Evolutionary conservation across 2,797 vertebrate species (phyloP).

Genomic region (Hyperoplus lanceolatus): DNA sequence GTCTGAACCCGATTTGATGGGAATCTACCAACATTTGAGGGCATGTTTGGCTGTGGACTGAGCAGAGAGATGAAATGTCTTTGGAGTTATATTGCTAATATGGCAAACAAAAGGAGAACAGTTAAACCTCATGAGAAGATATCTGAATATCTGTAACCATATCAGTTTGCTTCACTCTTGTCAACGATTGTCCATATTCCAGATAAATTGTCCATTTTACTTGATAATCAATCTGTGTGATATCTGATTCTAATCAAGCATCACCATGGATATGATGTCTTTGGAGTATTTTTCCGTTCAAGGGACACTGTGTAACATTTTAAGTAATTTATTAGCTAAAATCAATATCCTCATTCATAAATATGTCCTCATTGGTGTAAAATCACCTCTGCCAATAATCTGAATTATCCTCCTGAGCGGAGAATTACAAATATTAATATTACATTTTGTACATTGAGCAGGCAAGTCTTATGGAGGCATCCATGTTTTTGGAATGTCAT

Average conservation of each 20-base stretch:
- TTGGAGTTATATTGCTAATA: neutral
- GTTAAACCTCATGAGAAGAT: neutral
- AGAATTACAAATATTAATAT: too few relatives aligned
- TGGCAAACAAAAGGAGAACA: neutral
- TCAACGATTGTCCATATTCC: constrained; percentile 2
- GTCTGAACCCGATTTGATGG: neutral
- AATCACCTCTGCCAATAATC: too few relatives aligned
- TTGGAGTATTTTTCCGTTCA: neutral
- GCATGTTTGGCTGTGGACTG: neutral
- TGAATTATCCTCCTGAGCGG: too few relatives aligned
- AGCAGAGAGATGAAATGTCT: neutral
- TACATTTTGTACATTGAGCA: too few relatives aligned
- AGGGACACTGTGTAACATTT: too few relatives aligned
- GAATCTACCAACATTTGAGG: neutral
- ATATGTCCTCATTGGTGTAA: too few relatives aligned
- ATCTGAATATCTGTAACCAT: constrained; percentile 2
- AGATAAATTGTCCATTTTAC: neutral
- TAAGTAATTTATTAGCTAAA: too few relatives aligned
- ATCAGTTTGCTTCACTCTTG: neutral
- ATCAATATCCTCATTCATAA: too few relatives aligned
- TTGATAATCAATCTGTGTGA: neutral
- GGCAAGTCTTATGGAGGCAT: too few relatives aligned
- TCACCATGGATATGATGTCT: neutral
- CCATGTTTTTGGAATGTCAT: too few relatives aligned
- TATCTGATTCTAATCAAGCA: neutral